A percentile compares a stretch with the other conserved stretches of the same genome.
Evolutionary conservation across 2,797 vertebrate genomes (phyloP).

Genomic region (Myotis planiceps): DNA sequence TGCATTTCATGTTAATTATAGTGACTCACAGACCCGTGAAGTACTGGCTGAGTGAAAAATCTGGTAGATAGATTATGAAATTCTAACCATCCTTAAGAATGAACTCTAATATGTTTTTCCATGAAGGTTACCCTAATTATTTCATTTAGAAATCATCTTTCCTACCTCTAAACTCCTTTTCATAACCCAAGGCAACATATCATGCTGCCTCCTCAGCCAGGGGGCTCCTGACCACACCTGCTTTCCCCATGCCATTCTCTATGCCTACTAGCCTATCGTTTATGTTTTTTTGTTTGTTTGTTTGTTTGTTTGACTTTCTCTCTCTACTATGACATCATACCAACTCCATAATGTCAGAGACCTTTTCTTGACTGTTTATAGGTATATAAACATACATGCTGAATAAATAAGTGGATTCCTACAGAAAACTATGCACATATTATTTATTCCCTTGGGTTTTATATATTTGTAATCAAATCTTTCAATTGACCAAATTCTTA

Average conservation of each 20-base stretch:
- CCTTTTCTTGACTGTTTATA: neutral
- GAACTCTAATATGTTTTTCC: neutral
- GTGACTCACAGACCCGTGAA: neutral
- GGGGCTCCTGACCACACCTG: neutral
- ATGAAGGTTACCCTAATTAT: neutral
- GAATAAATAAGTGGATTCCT: neutral
- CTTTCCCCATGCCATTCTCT: neutral
- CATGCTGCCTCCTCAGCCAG: neutral
- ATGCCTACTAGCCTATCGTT: neutral
- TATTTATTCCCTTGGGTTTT: neutral
- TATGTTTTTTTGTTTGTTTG: neutral
- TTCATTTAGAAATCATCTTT: neutral
- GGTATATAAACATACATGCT: neutral
- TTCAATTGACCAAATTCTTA: neutral
- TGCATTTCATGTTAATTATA: neutral
- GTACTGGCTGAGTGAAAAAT: neutral
- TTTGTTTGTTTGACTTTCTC: neutral
- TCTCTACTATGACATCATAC: neutral
- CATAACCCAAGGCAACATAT: neutral
- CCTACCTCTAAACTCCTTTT: neutral
- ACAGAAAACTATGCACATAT: neutral
- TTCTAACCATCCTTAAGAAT: conserved; percentile 7
- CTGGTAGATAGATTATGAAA: neutral
- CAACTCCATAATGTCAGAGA: neutral
- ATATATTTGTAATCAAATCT: neutral